Percentiles rank a stretch among this genome's conserved stretches.
Evolutionary conservation across 2,113 vertebrate genomes (phyloP).

Genomic region (Ardeotis arabs): DNA sequence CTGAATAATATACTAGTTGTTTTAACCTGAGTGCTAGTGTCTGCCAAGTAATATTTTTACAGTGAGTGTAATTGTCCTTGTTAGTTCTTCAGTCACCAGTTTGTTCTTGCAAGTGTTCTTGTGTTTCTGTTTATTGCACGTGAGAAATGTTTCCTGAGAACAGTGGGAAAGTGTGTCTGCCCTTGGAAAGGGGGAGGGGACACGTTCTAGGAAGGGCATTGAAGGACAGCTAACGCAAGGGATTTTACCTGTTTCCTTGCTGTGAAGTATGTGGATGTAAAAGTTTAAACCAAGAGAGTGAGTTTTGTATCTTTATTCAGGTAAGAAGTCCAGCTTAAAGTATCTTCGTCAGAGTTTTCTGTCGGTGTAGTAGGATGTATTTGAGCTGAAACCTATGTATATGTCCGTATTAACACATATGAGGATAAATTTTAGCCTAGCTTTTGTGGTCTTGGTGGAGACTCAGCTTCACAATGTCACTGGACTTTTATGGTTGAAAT

Average conservation of each 20-base stretch:
- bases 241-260: neutral
- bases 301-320: neutral
- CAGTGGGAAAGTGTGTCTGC: neutral
- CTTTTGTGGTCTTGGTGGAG: neutral
- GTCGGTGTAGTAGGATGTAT: neutral
- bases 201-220: neutral
- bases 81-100: neutral
- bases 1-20: neutral
- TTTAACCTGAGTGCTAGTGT: neutral
- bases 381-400: neutral
- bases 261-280: neutral
- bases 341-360: neutral
- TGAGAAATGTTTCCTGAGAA: neutral
- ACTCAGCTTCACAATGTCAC: neutral
- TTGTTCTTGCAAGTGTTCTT: neutral
- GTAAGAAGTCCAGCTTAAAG: neutral
- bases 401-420: neutral
- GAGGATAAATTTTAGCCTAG: neutral
- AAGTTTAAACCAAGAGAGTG: neutral
- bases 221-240: neutral
- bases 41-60: neutral
- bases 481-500: neutral
- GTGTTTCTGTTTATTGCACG: neutral
- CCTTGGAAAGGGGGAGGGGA: conserved; percentile 39
- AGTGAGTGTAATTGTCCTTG: neutral